phyloP scores from a whole-genome alignment of 2,888 invertebrate genomes.

The Calameuta idolon region DNA sequence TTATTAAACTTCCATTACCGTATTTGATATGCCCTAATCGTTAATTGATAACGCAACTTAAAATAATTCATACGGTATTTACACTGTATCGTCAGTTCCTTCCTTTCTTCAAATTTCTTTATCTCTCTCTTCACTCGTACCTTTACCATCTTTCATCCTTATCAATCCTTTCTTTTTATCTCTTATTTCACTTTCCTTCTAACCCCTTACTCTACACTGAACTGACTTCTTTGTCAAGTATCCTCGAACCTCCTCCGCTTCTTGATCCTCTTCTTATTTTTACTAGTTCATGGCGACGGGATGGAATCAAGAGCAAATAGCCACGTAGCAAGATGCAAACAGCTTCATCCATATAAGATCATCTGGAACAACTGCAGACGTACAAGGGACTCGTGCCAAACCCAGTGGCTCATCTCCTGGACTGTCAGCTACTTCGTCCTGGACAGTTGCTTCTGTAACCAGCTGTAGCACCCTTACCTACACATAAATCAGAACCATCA shows the following conservation, averaged over 20 bases:
- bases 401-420: neutral
- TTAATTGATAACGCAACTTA: neutral
- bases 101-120: neutral
- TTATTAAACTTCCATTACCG: neutral
- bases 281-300: slow-evolving; percentile 36
- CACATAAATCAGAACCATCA: neutral
- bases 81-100: neutral
- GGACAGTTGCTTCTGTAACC: neutral
- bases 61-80: neutral
- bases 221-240: neutral
- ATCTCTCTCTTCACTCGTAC: neutral
- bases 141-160: neutral
- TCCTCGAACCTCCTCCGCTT: neutral
- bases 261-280: slow-evolving; percentile 9
- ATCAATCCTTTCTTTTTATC: too few species aligned
- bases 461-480: neutral
- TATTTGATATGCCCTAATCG: neutral
- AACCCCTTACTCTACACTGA: too few species aligned
- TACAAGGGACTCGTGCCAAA: neutral
- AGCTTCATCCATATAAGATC: slow-evolving; percentile 32
- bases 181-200: too few species aligned
- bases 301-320: slow-evolving; percentile 64
- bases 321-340: slow-evolving; percentile 63
- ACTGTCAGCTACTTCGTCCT: neutral
- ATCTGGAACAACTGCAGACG: neutral